Conservation (phyloP, 2,797 vertebrate species). For the Leucoraja ocellata region DNA sequence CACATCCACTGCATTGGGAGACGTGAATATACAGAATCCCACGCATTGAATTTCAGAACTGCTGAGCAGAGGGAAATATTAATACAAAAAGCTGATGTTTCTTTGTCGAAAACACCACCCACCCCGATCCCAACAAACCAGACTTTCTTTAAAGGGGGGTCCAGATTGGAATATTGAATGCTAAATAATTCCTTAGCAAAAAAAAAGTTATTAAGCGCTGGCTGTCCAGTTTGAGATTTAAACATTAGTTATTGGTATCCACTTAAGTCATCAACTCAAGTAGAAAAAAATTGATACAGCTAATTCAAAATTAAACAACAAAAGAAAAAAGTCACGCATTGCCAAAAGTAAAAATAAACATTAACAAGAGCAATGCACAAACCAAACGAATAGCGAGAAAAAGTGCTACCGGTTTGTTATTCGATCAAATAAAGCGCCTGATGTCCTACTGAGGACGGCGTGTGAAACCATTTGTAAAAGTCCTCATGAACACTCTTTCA, state of each 20-base stretch:
- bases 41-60: not conserved
- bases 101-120: not conserved
- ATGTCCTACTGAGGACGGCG: not conserved
- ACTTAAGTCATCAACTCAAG: not conserved
- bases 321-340: not conserved
- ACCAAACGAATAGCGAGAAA: not conserved
- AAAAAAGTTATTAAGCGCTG: not conserved
- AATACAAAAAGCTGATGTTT: not conserved
- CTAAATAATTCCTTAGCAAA: not conserved
- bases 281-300: not conserved
- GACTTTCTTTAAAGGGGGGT: not conserved
- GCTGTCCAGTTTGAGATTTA: not conserved
- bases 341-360: constrained; percentile 11
- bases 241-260: not conserved
- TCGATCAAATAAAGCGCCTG: not conserved
- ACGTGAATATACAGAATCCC: not conserved
- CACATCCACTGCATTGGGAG: not conserved
- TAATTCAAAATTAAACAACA: not conserved
- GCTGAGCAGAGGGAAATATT: no score
- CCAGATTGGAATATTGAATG: no score
- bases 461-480: not conserved
- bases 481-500: not conserved
- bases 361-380: no score
- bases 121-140: not conserved
- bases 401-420: not conserved